Base-by-base conservation (phyloP, 2,797 vertebrate genomes). In the Manis pentadactyla region DNA sequence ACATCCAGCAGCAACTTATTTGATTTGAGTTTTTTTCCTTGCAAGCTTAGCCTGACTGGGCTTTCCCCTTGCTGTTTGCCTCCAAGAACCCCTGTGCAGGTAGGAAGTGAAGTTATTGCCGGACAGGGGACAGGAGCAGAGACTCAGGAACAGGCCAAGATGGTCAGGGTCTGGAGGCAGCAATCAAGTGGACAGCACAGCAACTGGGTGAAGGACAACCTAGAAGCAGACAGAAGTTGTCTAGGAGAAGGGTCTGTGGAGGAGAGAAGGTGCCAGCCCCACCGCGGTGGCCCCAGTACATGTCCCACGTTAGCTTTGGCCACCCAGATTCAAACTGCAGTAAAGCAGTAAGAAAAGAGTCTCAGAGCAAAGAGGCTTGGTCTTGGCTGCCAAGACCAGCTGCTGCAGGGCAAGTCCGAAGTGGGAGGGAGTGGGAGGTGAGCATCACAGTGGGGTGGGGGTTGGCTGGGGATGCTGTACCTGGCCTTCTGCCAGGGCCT, bases 161-260 rank as follows among this genome's bases (percentile, higher is more conserved):
- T 11, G 59, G 25, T n/a, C n/a, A 5, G 2, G 19, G 29, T 8
- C 63, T 49, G 34, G 34, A 0, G 5, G 8, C 6, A 88, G n/a
- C 63, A 86, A 7, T 12, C 25, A 34, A 42, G 5, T 7, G 9
- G 17, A 63, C 19, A 7, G n/a, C 29, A 34, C 17, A 21, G 23
- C 2, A 17, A 34, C 11, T 12, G 31, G 34, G 17, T 4, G 1
- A 11, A 53, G 15, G 34, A 21, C 5, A 5, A 29, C 8, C 27
- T 34, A 55, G 2, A 64, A 5, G 8, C 17, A 53, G 29, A 3
- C 10, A 51, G 27, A 59, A 39, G n/a, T n/a, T 46, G 49, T 5
- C 21, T 11, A 34, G 0, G 7, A 27, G 2, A 27, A 10, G 74
- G 27, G 7, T 14, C 4, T 2, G 15, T 42, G 25, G 15, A 61